Base-by-base conservation (phyloP, 2,888 invertebrate species). In the Mactromeris polynyma region DNA sequence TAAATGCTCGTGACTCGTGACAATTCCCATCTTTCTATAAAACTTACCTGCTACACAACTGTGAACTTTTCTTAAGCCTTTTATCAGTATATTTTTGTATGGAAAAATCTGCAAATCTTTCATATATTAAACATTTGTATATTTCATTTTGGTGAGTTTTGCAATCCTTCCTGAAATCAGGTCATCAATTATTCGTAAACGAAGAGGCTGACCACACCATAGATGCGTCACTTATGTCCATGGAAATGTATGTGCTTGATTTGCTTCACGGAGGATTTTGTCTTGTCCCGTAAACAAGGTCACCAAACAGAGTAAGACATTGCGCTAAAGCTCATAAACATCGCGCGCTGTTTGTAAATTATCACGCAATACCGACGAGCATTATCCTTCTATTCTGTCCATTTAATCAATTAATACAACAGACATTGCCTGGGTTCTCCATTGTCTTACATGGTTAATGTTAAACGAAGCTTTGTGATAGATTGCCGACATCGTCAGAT, bases 401-500 rank as follows among this genome's bases (percentile, higher is more conserved):
- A 64, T 64, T 64, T n/a, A n/a, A 64, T 64, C 58, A 64, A 64
- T 64, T n/a, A 64, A n/a, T 64, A 26, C 58, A 26, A 11, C 58
- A 26, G 4, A 64, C 26, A 26, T 26, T 26, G 58, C 58, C n/a
- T 26, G 4, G n/a, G 9, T 64, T 64, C 26, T n/a, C 26, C 58
- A 64, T 26, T 64, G 58, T 64, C 58, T 64, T 21, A 64, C 58
- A 64, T 64, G 58, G 26, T 64, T 64, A 64, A 64, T 64, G 58
- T 26, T 64, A n/a, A 26, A 26, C 58, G 26, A 4, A n/a, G 58
- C 58, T 46, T 46, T 46, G 46, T 46, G 17, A 46, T 4, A 14
- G 46, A 46, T 7, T 46, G 46, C 17, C 17, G 46, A 9, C 46
- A 46, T 3, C 46, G 17, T 17, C 46, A 46, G 46, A 46, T 17